Base-by-base conservation (phyloP, 2,113 vertebrate species). In the Cettia cetti region DNA sequence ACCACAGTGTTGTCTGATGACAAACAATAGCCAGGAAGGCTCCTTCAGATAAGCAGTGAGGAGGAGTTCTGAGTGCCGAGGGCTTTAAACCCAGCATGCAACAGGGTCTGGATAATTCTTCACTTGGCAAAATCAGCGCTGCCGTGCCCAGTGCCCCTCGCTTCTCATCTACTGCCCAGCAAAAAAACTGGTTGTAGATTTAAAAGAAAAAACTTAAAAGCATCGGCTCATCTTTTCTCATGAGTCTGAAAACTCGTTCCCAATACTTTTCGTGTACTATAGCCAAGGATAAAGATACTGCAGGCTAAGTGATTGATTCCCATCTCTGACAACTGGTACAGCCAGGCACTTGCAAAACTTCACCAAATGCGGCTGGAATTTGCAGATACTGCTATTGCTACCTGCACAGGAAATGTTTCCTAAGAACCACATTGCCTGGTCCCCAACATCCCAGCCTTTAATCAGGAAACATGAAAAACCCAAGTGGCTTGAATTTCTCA, bases 201-300 rank as follows among this genome's bases (percentile, higher is more conserved):
- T 44, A 39, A 66, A 63, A 53, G 19, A n/a, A 15, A 65, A 74
- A 77, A 68, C 7, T 59, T 42, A 26, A 63, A 71, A 57, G 1
- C 0, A 1, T 15, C 33, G 28, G 37, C 12, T 72, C 24, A 5
- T 65, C n/a, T 35, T 37, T 86, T 66, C 37, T 47, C 15, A 21
- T 1, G 37, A 71, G 13, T 24, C 52, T 54, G 47, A 31, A 75
- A 66, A 87, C 15, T 74, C 27, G 3, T 26, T 54, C 42, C 50
- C 2, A 2, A 22, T 17, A 2, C 18, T 69, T 77, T 53, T 20
- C 5, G 1, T 5, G 33, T 27, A 13, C 33, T 11, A 11, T 8
- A 30, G 7, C 17, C 50, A 30, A 60, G 21, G 40, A 56, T 35
- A 44, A 39, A 60, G 19, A 52, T 15, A 39, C 9, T 53, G 40